Conservation (phyloP, 2,888 invertebrate genomes). For the Sepioteuthis lessoniana region DNA sequence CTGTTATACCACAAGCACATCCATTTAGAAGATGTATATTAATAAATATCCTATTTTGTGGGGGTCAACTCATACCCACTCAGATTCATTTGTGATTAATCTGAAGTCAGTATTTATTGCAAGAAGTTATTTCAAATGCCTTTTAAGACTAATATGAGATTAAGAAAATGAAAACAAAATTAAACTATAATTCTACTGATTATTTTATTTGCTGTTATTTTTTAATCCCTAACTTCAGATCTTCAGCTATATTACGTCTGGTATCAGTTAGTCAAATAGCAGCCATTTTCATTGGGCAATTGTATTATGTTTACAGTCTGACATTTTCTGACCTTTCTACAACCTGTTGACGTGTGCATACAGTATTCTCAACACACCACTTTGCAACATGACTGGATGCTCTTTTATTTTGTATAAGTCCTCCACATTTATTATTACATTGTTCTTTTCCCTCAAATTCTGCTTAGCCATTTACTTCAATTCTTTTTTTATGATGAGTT, state of each 20-base stretch:
- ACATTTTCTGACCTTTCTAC: constrained; percentile 21
- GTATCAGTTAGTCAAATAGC: not conserved
- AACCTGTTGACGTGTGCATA: not conserved
- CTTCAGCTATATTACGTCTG: not conserved
- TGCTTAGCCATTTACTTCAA: no score
- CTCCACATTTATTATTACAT: not conserved
- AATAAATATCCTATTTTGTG: no score
- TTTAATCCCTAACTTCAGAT: not conserved
- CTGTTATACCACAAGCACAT: no score
- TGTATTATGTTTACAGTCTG: not conserved
- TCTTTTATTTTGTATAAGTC: not conserved
- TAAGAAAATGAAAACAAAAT: no score
- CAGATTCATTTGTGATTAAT: no score
- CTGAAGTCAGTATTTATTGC: no score
- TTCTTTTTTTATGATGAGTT: no score
- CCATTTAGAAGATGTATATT: no score
- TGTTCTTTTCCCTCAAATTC: no score
- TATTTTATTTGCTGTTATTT: not conserved
- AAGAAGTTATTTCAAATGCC: no score
- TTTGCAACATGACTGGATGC: not conserved
- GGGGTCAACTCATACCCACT: no score
- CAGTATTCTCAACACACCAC: not conserved
- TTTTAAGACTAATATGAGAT: no score
- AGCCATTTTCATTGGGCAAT: not conserved
- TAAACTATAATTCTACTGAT: not conserved